A percentile compares a stretch with the other conserved stretches of the same genome.
phyloP scores from a whole-genome alignment of 2,797 vertebrate species.

The Neopelma chrysocephalum region DNA sequence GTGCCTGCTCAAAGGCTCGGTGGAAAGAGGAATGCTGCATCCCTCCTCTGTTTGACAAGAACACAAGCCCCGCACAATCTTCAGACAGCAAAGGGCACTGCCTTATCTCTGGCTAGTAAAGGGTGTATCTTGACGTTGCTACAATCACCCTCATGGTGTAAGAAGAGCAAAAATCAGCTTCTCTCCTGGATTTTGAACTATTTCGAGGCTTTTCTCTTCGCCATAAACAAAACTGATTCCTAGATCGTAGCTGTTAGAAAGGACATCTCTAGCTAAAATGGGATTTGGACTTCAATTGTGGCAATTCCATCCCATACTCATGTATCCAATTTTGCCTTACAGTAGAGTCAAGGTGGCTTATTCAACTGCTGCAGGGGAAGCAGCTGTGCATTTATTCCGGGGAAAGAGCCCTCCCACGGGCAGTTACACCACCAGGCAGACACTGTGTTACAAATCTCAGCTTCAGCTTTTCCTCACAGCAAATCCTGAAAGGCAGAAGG shows the following conservation, averaged over 20 bases:
- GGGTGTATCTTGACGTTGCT: conserved; percentile 31
- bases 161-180: neutral
- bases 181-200: neutral
- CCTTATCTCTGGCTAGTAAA: conserved; percentile 58
- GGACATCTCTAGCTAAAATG: neutral
- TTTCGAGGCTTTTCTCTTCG: neutral
- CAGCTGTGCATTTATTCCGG: fast-evolving
- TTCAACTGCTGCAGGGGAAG: neutral
- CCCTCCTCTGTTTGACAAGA: conserved; percentile 6
- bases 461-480: neutral
- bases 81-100: conserved; percentile 61
- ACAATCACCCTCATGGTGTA: neutral
- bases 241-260: fast-evolving
- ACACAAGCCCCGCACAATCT: conserved; percentile 24
- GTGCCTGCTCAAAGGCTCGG: conserved; percentile 45
- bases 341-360: neutral
- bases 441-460: fast-evolving
- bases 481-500: neutral
- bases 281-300: fast-evolving
- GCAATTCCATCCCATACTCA: neutral
- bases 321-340: neutral
- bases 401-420: neutral
- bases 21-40: conserved; percentile 2
- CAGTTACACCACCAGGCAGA: neutral
- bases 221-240: neutral